Conservation (phyloP, 2,888 invertebrate species). For the Acanthopleura granulata region DNA sequence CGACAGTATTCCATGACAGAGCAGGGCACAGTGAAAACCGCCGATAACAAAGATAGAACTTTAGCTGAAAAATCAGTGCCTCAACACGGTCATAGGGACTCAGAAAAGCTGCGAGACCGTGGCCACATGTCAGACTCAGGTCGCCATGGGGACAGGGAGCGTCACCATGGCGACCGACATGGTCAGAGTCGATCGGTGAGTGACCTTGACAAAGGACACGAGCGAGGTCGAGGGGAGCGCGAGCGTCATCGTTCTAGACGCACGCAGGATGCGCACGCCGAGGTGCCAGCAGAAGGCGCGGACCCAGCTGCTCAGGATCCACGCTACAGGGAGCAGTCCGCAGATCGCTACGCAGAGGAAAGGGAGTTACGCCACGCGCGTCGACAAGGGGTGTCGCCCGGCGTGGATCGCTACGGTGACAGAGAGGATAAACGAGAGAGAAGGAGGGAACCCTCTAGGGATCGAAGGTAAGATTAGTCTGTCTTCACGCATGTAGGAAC, state of each 20-base stretch:
- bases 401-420: slow-evolving; percentile 23
- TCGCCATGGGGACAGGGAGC: slow-evolving; percentile 42
- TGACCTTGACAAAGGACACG: slow-evolving; percentile 26
- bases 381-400: slow-evolving; percentile 15
- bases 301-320: slow-evolving; percentile 10
- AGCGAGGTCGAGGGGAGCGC: slow-evolving; percentile 17
- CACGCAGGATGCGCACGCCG: not conserved
- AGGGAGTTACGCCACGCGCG: slow-evolving; percentile 17
- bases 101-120: slow-evolving; percentile 46
- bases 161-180: slow-evolving; percentile 40
- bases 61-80: slow-evolving; percentile 16
- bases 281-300: not conserved
- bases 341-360: slow-evolving; percentile 9
- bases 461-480: slow-evolving; percentile 24
- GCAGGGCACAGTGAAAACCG: slow-evolving; percentile 41
- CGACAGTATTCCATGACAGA: slow-evolving; percentile 64
- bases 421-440: slow-evolving; percentile 22
- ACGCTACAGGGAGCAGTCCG: slow-evolving; percentile 1
- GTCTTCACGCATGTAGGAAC: too few species aligned
- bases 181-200: slow-evolving; percentile 35
- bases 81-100: slow-evolving; percentile 29
- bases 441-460: slow-evolving; percentile 28
- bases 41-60: slow-evolving; percentile 25
- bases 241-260: slow-evolving; percentile 26
- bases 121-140: slow-evolving; percentile 49